Conservation (phyloP, 2,888 invertebrate genomes). For the Camptogramma bilineatum region DNA sequence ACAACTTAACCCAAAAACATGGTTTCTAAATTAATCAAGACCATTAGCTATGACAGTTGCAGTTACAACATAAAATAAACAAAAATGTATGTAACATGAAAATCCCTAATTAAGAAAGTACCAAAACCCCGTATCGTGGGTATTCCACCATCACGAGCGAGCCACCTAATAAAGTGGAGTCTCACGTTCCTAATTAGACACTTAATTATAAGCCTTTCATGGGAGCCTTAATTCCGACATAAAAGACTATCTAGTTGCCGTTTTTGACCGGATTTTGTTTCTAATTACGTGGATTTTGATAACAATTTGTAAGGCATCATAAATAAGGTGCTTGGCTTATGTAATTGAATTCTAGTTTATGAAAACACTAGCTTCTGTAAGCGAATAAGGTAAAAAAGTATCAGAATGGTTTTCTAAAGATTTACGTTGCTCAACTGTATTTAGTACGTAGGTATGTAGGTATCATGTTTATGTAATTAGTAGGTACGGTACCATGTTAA, state of each 20-base stretch:
- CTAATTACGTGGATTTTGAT: slow-evolving; percentile 47
- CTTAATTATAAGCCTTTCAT: slow-evolving; percentile 83
- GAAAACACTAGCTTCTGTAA: not conserved
- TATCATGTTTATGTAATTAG: no score
- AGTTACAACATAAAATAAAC: slow-evolving; percentile 42
- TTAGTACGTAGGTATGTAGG: no score
- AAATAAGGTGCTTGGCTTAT: slow-evolving; percentile 17
- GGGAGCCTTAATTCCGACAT: slow-evolving; percentile 81
- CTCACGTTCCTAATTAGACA: slow-evolving; percentile 84
- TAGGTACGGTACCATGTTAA: no score
- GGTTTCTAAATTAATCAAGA: not conserved
- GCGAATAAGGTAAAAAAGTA: not conserved
- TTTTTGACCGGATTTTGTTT: slow-evolving; percentile 79
- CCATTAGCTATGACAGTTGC: not conserved
- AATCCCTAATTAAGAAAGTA: slow-evolving; percentile 77
- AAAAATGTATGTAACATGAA: slow-evolving; percentile 64
- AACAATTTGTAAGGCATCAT: slow-evolving; percentile 47
- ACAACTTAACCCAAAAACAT: not conserved
- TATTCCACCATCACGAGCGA: slow-evolving; percentile 71
- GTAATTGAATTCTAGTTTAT: slow-evolving; percentile 17
- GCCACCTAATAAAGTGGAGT: slow-evolving; percentile 79
- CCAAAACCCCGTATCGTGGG: slow-evolving; percentile 81
- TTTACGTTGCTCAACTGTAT: no score
- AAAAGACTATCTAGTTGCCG: slow-evolving; percentile 69
- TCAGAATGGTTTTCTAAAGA: no score